Evolutionary conservation across 2,888 invertebrate species (phyloP), one percentile per base, ranked within the genome.

Genomic region (Tachina grossa): DNA sequence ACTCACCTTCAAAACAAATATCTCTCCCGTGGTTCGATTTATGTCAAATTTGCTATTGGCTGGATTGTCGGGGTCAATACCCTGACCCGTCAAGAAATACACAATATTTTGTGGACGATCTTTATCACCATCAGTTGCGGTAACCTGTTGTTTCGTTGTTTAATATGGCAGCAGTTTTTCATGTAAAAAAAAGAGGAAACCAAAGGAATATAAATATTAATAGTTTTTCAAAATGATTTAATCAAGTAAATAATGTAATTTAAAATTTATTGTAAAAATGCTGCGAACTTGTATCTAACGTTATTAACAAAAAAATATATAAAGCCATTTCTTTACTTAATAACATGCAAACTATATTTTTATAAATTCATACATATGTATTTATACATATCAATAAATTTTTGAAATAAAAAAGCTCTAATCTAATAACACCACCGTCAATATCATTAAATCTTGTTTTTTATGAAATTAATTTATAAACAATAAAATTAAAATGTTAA

Each of bases 41-140:
- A 99, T 98, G 93, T 98, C 98, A 92, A 99, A 99, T 94, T 98
- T 98, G 94, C 97, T 97, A 92, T 98, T 98, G 87, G 97, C 96
- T 68, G 97, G 97, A 94, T 98, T 98, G 93, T 98, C 97, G 43
- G 97, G 97, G 94, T 98, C 98, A 90, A 98, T 98, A 86, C 98
- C 98, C 92, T 98, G 98, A 14, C 98, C 98, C 49, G 98, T 98
- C 87, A 98, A 94, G 94, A 98, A 97, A 93, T 98, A 99, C 49
- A 98, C 98, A 92, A 99, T 98, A 93, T 97, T 97, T 93, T 98
- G 98, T 79, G 97, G 97, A 88, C 98, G 95, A 92, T 98, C 98
- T 92, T 97, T 97, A 93, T 99, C 98, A 71, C 98, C 98, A 93
- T 99, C 98, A 11, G 97, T 97, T 57, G 98, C 99, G 83, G 97